Conservation (phyloP, 2,113 vertebrate genomes). For the Lota lota region DNA sequence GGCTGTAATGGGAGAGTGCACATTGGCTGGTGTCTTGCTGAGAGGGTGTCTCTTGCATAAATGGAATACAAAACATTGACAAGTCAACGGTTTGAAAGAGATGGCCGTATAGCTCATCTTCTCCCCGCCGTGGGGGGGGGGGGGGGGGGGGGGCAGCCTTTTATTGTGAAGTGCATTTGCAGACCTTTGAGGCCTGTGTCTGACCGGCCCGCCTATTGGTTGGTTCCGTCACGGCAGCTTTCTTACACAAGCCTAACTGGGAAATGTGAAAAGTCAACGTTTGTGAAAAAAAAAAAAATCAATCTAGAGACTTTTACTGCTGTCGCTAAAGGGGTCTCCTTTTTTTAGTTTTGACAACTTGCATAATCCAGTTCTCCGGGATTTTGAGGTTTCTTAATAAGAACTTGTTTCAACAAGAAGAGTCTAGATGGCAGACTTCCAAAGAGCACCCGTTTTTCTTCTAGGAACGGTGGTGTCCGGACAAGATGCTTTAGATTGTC, state of each 20-base stretch:
- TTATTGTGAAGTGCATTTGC: no score
- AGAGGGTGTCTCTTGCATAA: conserved; percentile 9
- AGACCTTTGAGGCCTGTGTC: neutral
- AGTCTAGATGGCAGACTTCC: neutral
- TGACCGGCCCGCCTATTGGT: neutral
- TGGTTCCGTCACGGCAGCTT: no score
- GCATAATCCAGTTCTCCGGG: neutral
- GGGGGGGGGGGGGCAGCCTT: no score
- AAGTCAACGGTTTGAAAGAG: neutral
- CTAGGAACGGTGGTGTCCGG: neutral
- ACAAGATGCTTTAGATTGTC: no score
- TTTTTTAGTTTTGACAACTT: neutral
- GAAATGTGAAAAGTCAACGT: no score
- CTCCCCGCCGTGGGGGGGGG: no score
- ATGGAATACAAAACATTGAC: neutral
- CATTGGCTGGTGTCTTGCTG: conserved; percentile 19
- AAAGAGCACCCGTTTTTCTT: conserved; percentile 2
- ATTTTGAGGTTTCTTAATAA: no score
- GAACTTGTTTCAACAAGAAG: neutral
- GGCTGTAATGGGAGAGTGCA: conserved; percentile 18
- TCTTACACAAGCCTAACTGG: no score
- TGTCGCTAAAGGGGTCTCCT: no score
- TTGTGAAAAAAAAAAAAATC: no score
- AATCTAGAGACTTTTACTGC: no score
- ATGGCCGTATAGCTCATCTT: neutral